These are phyloP conservation scores for Pterostichus madidus DNA, from an alignment of 2,888 invertebrate species.

Conservation along the genomic window DNA sequence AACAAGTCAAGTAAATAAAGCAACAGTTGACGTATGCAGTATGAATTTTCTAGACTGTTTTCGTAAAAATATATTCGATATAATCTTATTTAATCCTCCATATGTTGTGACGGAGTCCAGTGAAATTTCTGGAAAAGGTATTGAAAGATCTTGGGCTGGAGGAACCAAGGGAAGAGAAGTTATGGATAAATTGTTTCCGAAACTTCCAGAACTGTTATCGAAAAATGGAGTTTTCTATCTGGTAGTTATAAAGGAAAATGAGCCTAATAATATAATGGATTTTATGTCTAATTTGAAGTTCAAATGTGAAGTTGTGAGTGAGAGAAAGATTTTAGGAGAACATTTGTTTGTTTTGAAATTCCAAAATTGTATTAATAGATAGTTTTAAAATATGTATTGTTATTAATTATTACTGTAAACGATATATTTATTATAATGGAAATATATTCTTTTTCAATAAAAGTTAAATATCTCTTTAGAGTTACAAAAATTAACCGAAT, in stretches of 20 bases:
- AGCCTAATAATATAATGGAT: slow-evolving; percentile 84
- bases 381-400: slow-evolving; percentile 37
- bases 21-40: slow-evolving; percentile 81
- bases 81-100: slow-evolving; percentile 98
- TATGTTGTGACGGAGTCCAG: slow-evolving; percentile 93
- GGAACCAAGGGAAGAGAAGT: slow-evolving; percentile 88
- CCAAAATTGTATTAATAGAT: slow-evolving; percentile 67
- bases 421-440: slow-evolving; percentile 34
- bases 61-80: slow-evolving; percentile 83
- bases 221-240: slow-evolving; percentile 90
- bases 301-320: slow-evolving; percentile 81
- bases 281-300: slow-evolving; percentile 82
- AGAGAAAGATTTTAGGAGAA: slow-evolving; percentile 92
- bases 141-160: slow-evolving; percentile 89
- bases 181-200: slow-evolving; percentile 85
- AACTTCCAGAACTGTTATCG: slow-evolving; percentile 86
- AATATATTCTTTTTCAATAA: slow-evolving; percentile 40
- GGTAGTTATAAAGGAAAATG: slow-evolving; percentile 93
- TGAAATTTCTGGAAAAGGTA: slow-evolving; percentile 82
- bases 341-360: slow-evolving; percentile 90
- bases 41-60: slow-evolving; percentile 84
- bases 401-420: not conserved
- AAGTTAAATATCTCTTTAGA: too few species aligned
- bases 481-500: too few species aligned
- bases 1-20: slow-evolving; percentile 86